Base-by-base conservation (phyloP, 1,140 invertebrate genomes). In the Pygmarrhopalites habei region DNA sequence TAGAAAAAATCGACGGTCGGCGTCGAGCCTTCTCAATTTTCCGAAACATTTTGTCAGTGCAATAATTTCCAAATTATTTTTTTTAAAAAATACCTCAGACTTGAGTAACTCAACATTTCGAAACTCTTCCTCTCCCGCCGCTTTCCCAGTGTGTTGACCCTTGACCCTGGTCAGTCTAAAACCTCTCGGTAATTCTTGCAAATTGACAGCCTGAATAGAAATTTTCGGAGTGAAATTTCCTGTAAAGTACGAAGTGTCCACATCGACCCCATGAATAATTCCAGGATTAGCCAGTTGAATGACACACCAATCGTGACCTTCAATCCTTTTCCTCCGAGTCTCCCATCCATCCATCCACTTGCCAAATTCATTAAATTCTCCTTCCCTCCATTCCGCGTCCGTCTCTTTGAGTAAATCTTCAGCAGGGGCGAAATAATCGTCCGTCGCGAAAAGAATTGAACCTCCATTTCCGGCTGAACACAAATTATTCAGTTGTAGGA, bases 341-440 rank as follows among this genome's bases (percentile, higher is more conserved):
- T 86, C 84, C 85, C 84, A 86, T 0, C 84, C 85, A 67, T 86
- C 84, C 84, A 86, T 86, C 83, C 82, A 84, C 72, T 86, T 86
- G 0, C 85, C 84, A 68, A 74, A 83, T 35, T 83, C 80, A 7
- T 84, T 85, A 68, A 80, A 85, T 44, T 80, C 77, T 2, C 81
- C 81, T 19, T 79, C 75, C 44, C 81, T 79, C 73, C 81, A 85
- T 17, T 80, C 72, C 0, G 84, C 79, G 14, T 80, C 79, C 2
- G 73, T 72, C n/a, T 80, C 76, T 58, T 79, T 76, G 25, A 85
- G 72, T 72, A 86, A 77, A 73, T 83, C 83, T 70, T 86, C 85
- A 26, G 84, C 84, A 32, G 76, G 74, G 2, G 83, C 84, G 73
- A 86, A 86, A 77, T 82, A 85, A 65, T 86, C 84, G 71, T 86